Evolutionary conservation across 2,113 vertebrate species (phyloP), one percentile per base, ranked within the genome.

Genomic region (Thermophis baileyi): DNA sequence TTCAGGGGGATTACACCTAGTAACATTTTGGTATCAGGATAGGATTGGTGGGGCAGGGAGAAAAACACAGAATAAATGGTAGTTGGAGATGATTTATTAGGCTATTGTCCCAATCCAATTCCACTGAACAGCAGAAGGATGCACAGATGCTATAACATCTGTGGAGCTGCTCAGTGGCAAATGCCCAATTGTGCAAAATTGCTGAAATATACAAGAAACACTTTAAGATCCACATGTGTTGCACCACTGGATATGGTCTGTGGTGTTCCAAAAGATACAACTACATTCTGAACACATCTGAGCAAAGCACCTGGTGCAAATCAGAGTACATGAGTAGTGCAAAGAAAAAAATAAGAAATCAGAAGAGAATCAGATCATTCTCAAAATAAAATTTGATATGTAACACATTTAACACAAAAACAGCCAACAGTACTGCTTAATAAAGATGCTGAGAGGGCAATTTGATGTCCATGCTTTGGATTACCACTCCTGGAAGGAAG

Each of bases 101-200:
- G 20, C n/a, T 74, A 11, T 55, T 89, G 51, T 49, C 51, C 30
- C 69, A 89, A 12, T 50, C 88, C 51, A 60, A 25, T 60, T 57
- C 27, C 69, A 89, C 69, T 86, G 63, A 89, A 20, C 6, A 85
- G 91, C 63, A 92, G 63, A 92, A 92, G 87, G 69, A 27, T 46
- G 18, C 16, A 46, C 35, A 89, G 87, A 92, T 60, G 85, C 53
- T 87, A 24, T 2, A 49, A 2, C 50, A 85, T 49, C 69, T 53
- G 53, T 54, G 22, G 47, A 74, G 63, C 14, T 40, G 47, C 69
- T 85, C 18, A 49, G 27, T 35, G 81, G 85, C 53, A 55, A 87
- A n/a, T 35, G 27, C 44, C 44, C 85, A 87, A n/a, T 57, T 60
- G 44, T 49, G 44, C 40, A 87, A 63, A 92, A 87, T 46, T 50